Percentiles rank a stretch among this genome's conserved stretches.
phyloP scores from a whole-genome alignment of 2,113 vertebrate genomes.

The Colius striatus region DNA sequence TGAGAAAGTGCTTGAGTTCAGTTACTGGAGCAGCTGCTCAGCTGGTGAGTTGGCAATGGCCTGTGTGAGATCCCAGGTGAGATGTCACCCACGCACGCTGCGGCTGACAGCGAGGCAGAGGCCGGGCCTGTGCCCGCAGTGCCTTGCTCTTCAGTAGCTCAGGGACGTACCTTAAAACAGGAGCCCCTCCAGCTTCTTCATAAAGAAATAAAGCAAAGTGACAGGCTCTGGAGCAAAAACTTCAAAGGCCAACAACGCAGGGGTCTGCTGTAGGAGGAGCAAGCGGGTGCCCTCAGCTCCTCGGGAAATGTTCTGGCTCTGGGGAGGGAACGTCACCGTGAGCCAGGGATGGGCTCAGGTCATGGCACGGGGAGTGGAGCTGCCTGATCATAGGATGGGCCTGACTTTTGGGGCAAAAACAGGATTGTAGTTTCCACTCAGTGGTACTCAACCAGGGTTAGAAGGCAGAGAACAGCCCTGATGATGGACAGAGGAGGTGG shows the following conservation, averaged over 20 bases:
- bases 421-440: accelerated
- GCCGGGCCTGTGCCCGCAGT: accelerated
- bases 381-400: accelerated
- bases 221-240: background rate
- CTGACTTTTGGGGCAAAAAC: accelerated
- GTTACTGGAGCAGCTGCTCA: accelerated
- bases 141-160: accelerated
- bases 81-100: background rate
- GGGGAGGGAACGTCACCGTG: background rate
- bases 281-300: background rate
- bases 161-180: accelerated
- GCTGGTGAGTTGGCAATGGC: accelerated
- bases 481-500: accelerated
- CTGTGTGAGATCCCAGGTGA: accelerated
- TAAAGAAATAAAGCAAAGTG: background rate
- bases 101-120: background rate
- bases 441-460: accelerated
- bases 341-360: background rate
- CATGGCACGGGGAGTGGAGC: accelerated
- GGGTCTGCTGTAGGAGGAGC: background rate
- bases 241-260: background rate
- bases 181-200: background rate
- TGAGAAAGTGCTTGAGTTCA: accelerated
- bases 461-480: accelerated
- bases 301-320: background rate